Percentiles rank a stretch among this genome's conserved stretches.
phyloP scores from a whole-genome alignment of 2,113 vertebrate species.

The Chionis minor region DNA sequence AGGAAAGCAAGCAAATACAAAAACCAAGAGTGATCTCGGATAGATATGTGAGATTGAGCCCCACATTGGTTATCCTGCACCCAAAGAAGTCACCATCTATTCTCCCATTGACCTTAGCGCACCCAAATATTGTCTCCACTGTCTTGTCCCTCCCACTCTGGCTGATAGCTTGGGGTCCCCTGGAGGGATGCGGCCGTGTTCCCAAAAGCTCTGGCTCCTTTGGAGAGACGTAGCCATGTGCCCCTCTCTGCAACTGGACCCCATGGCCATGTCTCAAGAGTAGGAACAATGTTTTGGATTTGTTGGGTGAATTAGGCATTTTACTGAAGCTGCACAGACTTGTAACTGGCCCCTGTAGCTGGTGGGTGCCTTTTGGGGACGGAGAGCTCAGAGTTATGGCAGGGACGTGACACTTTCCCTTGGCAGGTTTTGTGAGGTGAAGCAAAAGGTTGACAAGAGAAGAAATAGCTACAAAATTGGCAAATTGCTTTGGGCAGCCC shows the following conservation, averaged over 20 bases:
- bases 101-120: neutral
- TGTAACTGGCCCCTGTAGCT: neutral
- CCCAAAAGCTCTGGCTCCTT: neutral
- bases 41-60: neutral
- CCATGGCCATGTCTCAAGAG: neutral
- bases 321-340: neutral
- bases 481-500: neutral
- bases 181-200: rapidly evolving
- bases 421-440: neutral
- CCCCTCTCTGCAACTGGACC: neutral
- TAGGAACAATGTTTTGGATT: neutral
- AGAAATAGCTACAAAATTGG: neutral
- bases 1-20: neutral
- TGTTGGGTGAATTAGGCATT: neutral
- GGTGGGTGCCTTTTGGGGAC: neutral
- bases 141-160: neutral
- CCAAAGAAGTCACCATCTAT: neutral
- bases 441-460: neutral
- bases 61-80: neutral
- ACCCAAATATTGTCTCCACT: neutral
- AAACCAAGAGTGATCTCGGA: neutral
- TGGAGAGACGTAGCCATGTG: neutral
- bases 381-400: neutral
- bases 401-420: neutral
- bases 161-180: neutral